Conservation (phyloP, 1,140 invertebrate genomes). For the Sinonovacula constricta region DNA sequence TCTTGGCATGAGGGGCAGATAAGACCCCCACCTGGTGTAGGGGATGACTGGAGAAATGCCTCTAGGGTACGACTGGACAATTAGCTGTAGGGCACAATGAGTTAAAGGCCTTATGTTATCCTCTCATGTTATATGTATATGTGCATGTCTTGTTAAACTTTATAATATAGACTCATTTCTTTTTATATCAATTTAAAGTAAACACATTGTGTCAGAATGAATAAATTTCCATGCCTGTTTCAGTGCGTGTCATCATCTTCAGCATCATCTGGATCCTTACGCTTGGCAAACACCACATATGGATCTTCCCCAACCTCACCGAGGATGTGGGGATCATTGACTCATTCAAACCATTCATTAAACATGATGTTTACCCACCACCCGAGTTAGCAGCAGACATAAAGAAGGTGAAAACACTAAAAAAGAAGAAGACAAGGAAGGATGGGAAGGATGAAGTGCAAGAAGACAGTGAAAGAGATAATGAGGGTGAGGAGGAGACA, state of each 20-base stretch:
- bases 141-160: background rate
- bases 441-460: slow-evolving; percentile 58
- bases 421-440: slow-evolving; percentile 85
- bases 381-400: slow-evolving; percentile 81
- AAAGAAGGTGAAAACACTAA: slow-evolving; percentile 84
- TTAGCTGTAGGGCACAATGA: too few relatives aligned
- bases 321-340: slow-evolving; percentile 99
- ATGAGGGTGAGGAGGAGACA: slow-evolving; percentile 60
- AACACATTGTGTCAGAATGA: background rate
- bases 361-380: slow-evolving; percentile 68
- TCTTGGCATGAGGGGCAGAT: too few relatives aligned
- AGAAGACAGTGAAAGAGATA: slow-evolving; percentile 53
- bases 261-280: slow-evolving; percentile 93
- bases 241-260: slow-evolving; percentile 93
- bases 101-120: too few relatives aligned
- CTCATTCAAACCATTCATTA: slow-evolving; percentile 98
- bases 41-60: too few relatives aligned
- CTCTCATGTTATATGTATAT: background rate
- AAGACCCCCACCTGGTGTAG: too few relatives aligned
- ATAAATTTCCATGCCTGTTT: slow-evolving; percentile 63
- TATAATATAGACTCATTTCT: background rate
- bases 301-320: slow-evolving; percentile 98
- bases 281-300: slow-evolving; percentile 94
- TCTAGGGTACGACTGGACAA: too few relatives aligned
- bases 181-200: background rate